phyloP scores from a whole-genome alignment of 2,888 invertebrate species.

The Oithona nana region DNA sequence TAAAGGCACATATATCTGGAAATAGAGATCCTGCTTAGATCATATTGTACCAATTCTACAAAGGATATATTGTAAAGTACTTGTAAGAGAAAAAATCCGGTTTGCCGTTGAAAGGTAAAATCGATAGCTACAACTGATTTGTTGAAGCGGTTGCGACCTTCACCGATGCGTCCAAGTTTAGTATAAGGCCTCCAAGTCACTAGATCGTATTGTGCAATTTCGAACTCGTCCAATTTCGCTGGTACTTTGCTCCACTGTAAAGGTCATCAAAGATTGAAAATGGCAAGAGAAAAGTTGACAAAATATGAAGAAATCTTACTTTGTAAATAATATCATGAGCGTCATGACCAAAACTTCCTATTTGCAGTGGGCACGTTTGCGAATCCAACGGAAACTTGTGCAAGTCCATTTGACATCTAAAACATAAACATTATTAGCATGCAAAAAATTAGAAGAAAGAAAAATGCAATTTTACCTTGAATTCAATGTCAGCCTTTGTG shows the following conservation, averaged over 20 bases:
- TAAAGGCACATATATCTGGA: constrained; percentile 37
- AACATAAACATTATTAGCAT: not conserved
- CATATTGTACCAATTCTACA: not conserved
- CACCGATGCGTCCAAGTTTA: not conserved
- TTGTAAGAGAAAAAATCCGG: constrained; percentile 39
- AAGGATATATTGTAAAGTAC: not conserved
- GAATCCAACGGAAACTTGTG: constrained; percentile 34
- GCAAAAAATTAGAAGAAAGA: too few species aligned
- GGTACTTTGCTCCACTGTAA: constrained; percentile 8
- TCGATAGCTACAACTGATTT: constrained; percentile 21
- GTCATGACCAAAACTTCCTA: constrained; percentile 27
- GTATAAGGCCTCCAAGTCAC: constrained; percentile 25
- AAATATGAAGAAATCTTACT: not conserved
- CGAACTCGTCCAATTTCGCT: constrained; percentile 13
- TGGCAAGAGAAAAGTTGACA: too few species aligned
- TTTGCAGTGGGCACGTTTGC: constrained; percentile 31
- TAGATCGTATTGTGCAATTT: constrained; percentile 25
- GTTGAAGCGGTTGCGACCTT: not conserved
- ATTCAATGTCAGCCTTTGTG: constrained; percentile 30
- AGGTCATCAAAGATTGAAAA: too few species aligned
- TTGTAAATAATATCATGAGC: constrained; percentile 8
- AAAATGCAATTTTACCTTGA: constrained; percentile 26
- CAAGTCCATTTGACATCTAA: constrained; percentile 31
- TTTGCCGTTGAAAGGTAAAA: constrained; percentile 26
- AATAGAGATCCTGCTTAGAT: not conserved